These are phyloP conservation scores for Protonemura montana DNA, from an alignment of 2,888 invertebrate genomes.

Conservation along the genomic window DNA sequence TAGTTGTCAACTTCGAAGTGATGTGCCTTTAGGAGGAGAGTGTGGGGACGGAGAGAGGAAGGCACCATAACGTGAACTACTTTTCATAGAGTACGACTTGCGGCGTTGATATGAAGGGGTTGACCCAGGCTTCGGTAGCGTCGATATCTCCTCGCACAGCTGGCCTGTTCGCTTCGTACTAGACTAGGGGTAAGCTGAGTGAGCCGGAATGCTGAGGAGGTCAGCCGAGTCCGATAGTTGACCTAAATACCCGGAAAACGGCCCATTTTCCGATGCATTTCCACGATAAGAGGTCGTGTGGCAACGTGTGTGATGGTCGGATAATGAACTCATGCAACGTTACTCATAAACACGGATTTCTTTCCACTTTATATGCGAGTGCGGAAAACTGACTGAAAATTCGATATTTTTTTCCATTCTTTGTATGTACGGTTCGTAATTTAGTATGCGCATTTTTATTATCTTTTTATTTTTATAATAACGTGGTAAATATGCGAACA, in stretches of 20 bases:
- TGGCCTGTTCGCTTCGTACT: neutral
- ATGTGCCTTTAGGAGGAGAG: neutral
- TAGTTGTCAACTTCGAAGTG: neutral
- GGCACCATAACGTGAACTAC: neutral
- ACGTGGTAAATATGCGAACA: too few species aligned
- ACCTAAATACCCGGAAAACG: neutral
- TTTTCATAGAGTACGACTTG: neutral
- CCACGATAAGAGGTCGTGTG: neutral
- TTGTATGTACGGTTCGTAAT: too few species aligned
- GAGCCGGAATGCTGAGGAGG: neutral
- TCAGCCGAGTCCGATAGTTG: neutral
- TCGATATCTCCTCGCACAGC: neutral
- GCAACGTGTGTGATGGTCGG: neutral
- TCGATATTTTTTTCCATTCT: too few species aligned
- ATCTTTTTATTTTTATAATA: too few species aligned
- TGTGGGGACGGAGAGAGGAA: neutral
- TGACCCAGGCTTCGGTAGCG: neutral
- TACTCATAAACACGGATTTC: too few species aligned
- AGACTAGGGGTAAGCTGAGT: neutral
- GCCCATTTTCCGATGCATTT: neutral
- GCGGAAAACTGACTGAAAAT: too few species aligned
- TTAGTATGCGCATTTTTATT: too few species aligned
- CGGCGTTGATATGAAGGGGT: neutral
- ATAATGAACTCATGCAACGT: too few species aligned
- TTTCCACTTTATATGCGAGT: too few species aligned